A percentile compares a stretch with the other conserved stretches of the same genome.
phyloP scores from a whole-genome alignment of 2,888 invertebrate species.

The Perizoma affinitatum region DNA sequence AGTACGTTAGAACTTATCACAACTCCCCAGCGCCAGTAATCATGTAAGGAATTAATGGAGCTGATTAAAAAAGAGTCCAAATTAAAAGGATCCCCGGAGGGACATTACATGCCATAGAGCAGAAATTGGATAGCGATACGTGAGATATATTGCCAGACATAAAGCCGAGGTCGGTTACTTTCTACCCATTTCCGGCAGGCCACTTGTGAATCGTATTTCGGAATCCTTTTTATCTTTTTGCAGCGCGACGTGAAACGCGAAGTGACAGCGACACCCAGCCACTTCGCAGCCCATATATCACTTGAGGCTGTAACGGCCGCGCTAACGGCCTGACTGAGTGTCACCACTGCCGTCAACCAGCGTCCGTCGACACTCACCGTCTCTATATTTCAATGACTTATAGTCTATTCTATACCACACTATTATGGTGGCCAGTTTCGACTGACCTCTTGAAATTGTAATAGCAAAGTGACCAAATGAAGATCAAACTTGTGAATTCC shows the following conservation, averaged over 20 bases:
- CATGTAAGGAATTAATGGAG: conserved; percentile 63
- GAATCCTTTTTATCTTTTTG: conserved; percentile 82
- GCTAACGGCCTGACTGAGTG: conserved; percentile 73
- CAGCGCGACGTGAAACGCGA: conserved; percentile 70
- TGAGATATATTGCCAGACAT: conserved; percentile 79
- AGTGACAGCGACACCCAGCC: conserved; percentile 80
- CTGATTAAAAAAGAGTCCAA: conserved; percentile 74
- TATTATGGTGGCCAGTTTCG: too few relatives aligned
- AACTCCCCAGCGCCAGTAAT: conserved; percentile 39
- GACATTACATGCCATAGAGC: conserved; percentile 81
- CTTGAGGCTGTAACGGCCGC: conserved; percentile 73
- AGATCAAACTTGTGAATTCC: not conserved
- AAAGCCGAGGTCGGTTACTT: conserved; percentile 78
- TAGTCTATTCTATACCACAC: too few relatives aligned
- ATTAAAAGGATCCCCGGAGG: conserved; percentile 71
- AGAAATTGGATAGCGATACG: conserved; percentile 81
- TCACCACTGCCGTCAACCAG: conserved; percentile 69
- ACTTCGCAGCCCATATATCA: conserved; percentile 83
- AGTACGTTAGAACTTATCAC: conserved; percentile 33
- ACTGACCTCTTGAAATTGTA: too few relatives aligned
- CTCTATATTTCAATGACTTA: conserved; percentile 34
- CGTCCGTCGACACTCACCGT: conserved; percentile 55
- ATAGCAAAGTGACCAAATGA: too few relatives aligned
- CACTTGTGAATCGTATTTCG: conserved; percentile 82
- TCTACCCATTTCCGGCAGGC: conserved; percentile 80